Evolutionary conservation across 2,888 invertebrate species (phyloP).

Genomic region (Oxytorus armatus): DNA sequence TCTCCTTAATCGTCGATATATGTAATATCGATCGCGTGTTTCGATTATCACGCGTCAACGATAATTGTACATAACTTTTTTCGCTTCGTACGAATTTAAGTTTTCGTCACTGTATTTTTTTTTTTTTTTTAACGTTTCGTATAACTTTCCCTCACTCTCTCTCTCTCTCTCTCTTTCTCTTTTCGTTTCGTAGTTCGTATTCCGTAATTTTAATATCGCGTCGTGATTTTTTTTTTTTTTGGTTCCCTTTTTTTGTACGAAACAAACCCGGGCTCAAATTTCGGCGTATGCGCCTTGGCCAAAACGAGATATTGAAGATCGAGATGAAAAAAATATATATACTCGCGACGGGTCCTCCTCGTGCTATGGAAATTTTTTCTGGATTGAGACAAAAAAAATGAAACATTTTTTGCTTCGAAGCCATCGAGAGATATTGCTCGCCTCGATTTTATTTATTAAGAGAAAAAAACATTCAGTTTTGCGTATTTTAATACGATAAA

Average conservation of each 20-base stretch:
- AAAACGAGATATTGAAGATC: slow-evolving; percentile 12
- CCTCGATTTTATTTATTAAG: slow-evolving; percentile 25
- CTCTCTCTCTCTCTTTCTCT: slow-evolving; percentile 25
- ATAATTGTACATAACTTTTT: slow-evolving; percentile 62
- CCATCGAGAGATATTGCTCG: slow-evolving; percentile 25
- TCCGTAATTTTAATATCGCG: slow-evolving; percentile 49
- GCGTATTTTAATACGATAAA: too few species aligned
- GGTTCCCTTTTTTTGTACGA: slow-evolving; percentile 33
- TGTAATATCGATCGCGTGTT: slow-evolving; percentile 27
- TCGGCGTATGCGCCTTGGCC: slow-evolving; percentile 48
- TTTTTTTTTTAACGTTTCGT: slow-evolving; percentile 45
- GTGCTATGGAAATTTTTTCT: slow-evolving; percentile 35
- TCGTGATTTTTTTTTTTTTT: slow-evolving; percentile 32
- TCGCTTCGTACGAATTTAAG: slow-evolving; percentile 52
- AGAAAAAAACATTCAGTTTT: too few species aligned
- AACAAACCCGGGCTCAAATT: slow-evolving; percentile 50
- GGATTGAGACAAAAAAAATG: neutral
- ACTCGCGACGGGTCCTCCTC: slow-evolving; percentile 57
- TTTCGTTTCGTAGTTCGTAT: slow-evolving; percentile 23
- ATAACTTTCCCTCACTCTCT: slow-evolving; percentile 15
- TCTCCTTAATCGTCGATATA: neutral
- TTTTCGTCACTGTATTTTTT: slow-evolving; percentile 41
- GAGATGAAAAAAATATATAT: neutral
- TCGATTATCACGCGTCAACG: slow-evolving; percentile 27
- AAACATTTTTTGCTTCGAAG: slow-evolving; percentile 30